Base-by-base conservation (phyloP, 2,113 vertebrate species). In the Halcyon senegalensis region DNA sequence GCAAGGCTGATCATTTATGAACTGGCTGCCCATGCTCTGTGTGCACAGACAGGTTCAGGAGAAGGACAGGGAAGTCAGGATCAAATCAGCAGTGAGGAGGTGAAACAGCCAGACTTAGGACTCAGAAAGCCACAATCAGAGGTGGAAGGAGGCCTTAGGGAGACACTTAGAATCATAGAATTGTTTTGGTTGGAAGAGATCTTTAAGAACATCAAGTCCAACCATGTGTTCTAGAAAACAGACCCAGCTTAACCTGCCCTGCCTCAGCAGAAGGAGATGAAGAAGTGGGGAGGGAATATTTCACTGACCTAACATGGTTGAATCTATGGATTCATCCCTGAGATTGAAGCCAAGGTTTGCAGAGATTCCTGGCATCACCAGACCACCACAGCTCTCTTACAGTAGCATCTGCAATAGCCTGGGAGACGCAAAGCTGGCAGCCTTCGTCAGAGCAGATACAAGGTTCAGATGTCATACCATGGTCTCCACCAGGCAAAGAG, bases 401-500 rank as follows among this genome's bases (percentile, higher is more conserved):
- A 64, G 19, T 2, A 58, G 9, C 53, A 12, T 21, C 63, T 59
- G 16, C 48, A 58, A 21, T n/a, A 51, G 13, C 39, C 30, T 67
- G n/a, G 16, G 53, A 56, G 31, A 25, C 39, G 10, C 23, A 72
- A 33, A 87, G 18, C 9, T 25, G 43, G 12, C 50, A 79, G 17
- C 62, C 39, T 60, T 31, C 16, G 39, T n/a, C 63, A 69, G 53
- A 68, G 50, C 30, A 84, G 20, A 12, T 23, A 4, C 7, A 11
- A 11, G 3, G 43, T 76, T 69, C 13, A 13, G 16, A 5, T 69
- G 50, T 77, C 82, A 59, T 44, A 9, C 59, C 48, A 69, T 13
- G 8, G 4, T 55, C 67, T 63, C 0, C 0, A 7, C 3, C 3
- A 15, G 21, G 1, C 13, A 13, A 77, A 67, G 9, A 28, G 33